A percentile compares a stretch with the other conserved stretches of the same genome.
Evolutionary conservation across 2,888 invertebrate species (phyloP).

Genomic region (Diachrysia chrysitis): DNA sequence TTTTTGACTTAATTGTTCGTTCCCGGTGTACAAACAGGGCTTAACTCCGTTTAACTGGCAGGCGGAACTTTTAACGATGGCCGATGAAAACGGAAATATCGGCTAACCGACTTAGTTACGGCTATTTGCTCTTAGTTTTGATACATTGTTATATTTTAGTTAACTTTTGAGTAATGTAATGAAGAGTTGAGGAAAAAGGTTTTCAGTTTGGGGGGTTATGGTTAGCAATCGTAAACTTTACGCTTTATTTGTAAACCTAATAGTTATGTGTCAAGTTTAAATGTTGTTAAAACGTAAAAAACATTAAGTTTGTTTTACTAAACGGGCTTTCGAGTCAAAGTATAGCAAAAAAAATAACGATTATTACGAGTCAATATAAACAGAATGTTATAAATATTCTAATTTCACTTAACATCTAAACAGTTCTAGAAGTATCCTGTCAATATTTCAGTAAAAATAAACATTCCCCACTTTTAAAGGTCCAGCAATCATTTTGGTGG

Average conservation of each 20-base stretch:
- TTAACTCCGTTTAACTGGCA: neutral
- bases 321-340: too few species aligned
- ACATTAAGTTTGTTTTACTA: too few species aligned
- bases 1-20: neutral
- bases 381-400: too few species aligned
- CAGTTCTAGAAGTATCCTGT: neutral
- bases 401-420: too few species aligned
- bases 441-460: neutral
- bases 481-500: neutral
- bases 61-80: slow-evolving; percentile 4
- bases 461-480: neutral
- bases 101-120: neutral
- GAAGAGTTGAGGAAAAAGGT: neutral
- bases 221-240: too few species aligned
- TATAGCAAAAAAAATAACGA: too few species aligned
- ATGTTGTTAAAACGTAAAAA: neutral
- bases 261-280: too few species aligned
- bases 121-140: neutral
- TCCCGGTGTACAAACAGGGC: neutral
- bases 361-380: too few species aligned
- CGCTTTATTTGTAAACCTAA: too few species aligned
- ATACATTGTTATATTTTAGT: slow-evolving; percentile 1
- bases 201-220: neutral
- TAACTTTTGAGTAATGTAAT: neutral
- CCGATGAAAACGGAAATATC: neutral